These are phyloP conservation scores for Hemithea aestivaria DNA, from an alignment of 2,888 invertebrate genomes.

Conservation along the genomic window DNA sequence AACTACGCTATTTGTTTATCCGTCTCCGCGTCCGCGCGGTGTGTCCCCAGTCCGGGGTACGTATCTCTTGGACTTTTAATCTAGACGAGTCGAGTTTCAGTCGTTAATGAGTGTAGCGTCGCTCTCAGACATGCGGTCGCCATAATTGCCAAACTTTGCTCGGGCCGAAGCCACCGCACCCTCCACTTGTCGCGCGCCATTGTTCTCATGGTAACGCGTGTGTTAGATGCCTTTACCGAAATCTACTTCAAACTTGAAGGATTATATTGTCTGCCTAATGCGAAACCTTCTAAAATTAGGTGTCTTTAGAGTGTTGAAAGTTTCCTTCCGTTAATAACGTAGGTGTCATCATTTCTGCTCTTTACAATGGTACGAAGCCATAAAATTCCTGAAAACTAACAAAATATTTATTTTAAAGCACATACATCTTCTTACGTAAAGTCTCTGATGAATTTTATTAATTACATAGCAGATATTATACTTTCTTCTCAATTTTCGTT, in stretches of 20 bases:
- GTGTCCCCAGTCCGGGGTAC: slow-evolving; percentile 42
- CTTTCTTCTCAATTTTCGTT: too few species aligned
- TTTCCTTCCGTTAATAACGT: slow-evolving; percentile 15
- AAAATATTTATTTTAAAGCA: too few species aligned
- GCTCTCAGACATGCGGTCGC: slow-evolving; percentile 77
- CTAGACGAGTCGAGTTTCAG: slow-evolving; percentile 70
- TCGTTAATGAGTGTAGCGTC: slow-evolving; percentile 74
- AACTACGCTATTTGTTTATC: slow-evolving; percentile 45
- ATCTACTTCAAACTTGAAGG: slow-evolving; percentile 41
- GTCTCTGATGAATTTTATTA: too few species aligned
- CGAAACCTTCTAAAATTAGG: slow-evolving; percentile 25
- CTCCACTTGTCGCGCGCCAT: slow-evolving; percentile 67
- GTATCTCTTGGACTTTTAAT: slow-evolving; percentile 68
- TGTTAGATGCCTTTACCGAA: slow-evolving; percentile 54
- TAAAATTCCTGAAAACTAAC: too few species aligned
- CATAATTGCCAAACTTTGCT: slow-evolving; percentile 78
- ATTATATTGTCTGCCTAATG: slow-evolving; percentile 30
- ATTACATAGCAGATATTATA: too few species aligned
- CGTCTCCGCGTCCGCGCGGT: slow-evolving; percentile 32
- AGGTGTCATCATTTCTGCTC: slow-evolving; percentile 9
- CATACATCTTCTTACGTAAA: too few species aligned
- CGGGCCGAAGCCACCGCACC: slow-evolving; percentile 53
- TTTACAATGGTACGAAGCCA: slow-evolving; percentile 1
- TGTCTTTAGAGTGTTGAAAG: slow-evolving; percentile 24
- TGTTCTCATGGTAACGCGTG: slow-evolving; percentile 68